Evolutionary conservation across 2,113 vertebrate genomes (phyloP).

Genomic region (Ranitomeya variabilis): DNA sequence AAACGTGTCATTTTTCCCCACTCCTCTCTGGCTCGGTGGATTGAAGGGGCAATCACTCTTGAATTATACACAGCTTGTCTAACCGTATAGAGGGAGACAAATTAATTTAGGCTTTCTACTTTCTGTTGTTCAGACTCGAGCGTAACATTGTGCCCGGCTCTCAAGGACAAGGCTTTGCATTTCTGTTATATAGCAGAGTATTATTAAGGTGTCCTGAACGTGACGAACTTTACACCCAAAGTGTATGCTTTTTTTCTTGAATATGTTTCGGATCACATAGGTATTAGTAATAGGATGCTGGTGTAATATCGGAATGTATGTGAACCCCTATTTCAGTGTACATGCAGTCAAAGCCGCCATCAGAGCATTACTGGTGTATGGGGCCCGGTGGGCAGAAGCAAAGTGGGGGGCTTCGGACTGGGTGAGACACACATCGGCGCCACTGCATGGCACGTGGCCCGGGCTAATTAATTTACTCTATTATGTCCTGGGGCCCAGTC

Average conservation of each 20-base stretch:
- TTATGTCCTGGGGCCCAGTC: no score
- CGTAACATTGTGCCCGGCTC: neutral
- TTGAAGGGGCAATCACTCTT: neutral
- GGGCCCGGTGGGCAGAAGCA: no score
- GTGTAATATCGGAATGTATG: neutral
- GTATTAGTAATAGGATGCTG: neutral
- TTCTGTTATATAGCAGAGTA: neutral
- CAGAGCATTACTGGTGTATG: no score
- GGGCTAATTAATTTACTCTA: no score
- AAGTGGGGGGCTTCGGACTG: no score
- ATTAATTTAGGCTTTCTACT: neutral
- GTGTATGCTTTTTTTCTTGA: no score
- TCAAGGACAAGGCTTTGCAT: neutral
- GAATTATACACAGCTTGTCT: neutral
- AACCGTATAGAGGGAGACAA: neutral
- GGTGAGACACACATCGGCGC: no score
- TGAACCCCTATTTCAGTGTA: neutral
- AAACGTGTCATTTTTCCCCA: no score
- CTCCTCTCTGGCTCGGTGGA: no score
- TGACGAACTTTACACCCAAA: neutral
- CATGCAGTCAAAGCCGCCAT: neutral
- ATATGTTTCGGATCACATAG: neutral
- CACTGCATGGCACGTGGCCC: no score
- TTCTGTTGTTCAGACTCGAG: neutral
- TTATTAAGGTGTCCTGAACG: neutral